A percentile compares a stretch with the other conserved stretches of the same genome.
Evolutionary conservation across 2,113 vertebrate species (phyloP).

Genomic region (Vicugna pacos): DNA sequence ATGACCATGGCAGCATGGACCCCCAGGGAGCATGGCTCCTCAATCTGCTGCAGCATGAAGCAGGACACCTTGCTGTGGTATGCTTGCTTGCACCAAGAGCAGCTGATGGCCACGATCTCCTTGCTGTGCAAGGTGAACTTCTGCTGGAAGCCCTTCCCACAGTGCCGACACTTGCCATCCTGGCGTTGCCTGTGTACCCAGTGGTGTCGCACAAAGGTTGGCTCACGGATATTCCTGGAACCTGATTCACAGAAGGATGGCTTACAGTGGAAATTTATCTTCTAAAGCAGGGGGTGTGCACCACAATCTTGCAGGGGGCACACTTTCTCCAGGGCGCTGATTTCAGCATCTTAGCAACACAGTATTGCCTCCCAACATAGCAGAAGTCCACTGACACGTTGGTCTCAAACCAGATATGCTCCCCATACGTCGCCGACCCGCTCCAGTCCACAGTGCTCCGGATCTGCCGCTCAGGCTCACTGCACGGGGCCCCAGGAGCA

Average conservation of each 20-base stretch:
- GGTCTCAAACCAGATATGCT: slow-evolving; percentile 98
- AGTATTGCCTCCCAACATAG: slow-evolving; percentile 97
- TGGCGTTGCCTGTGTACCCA: slow-evolving; percentile 97
- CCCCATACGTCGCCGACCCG: slow-evolving; percentile 93
- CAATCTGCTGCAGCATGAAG: slow-evolving; percentile 99
- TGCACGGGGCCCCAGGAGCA: slow-evolving; percentile 82
- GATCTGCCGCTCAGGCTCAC: slow-evolving; percentile 90
- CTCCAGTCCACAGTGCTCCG: slow-evolving; percentile 95
- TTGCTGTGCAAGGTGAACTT: slow-evolving; percentile 99
- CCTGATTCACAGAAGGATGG: slow-evolving; percentile 97
- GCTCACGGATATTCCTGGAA: slow-evolving; percentile 94
- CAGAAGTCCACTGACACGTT: slow-evolving; percentile 96
- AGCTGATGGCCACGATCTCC: slow-evolving; percentile 99
- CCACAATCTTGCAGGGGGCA: slow-evolving; percentile 96
- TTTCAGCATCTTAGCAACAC: slow-evolving; percentile 94
- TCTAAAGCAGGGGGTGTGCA: slow-evolving; percentile 95
- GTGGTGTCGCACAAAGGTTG: slow-evolving; percentile 93
- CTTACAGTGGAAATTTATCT: slow-evolving; percentile 99
- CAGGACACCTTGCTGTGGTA: slow-evolving; percentile 99
- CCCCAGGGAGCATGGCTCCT: slow-evolving; percentile 95
- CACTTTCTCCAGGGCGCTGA: slow-evolving; percentile 95
- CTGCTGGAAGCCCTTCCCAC: slow-evolving; percentile 98
- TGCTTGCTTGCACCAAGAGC: slow-evolving; percentile 99
- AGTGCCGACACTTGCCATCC: slow-evolving; percentile 96
- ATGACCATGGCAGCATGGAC: slow-evolving; percentile 95